These are phyloP conservation scores for Gonocerus acuteangulatus DNA, from an alignment of 2,888 invertebrate species.

Conservation along the genomic window DNA sequence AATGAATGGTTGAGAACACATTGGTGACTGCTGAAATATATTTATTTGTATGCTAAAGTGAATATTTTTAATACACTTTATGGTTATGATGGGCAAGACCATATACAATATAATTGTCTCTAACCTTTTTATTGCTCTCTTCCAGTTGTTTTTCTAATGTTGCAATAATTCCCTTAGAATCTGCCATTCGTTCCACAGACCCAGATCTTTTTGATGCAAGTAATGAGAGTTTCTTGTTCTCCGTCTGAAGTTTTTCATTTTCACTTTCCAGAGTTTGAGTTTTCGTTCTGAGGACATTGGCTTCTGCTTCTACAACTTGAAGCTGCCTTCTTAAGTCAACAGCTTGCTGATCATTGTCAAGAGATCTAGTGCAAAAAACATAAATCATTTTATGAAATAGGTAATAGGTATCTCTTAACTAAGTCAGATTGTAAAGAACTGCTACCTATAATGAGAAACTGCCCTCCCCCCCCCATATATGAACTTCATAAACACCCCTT, in stretches of 20 bases:
- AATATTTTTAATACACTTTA: too few relatives aligned
- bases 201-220: slow-evolving; percentile 47
- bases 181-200: slow-evolving; percentile 46
- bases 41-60: too few relatives aligned
- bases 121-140: slow-evolving; percentile 50
- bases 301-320: slow-evolving; percentile 70
- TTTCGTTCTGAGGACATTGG: slow-evolving; percentile 58
- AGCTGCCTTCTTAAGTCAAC: slow-evolving; percentile 66
- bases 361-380: slow-evolving; percentile 48
- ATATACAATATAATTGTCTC: too few relatives aligned
- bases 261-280: slow-evolving; percentile 62
- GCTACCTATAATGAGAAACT: too few relatives aligned
- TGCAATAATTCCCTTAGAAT: slow-evolving; percentile 53
- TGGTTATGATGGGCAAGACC: too few relatives aligned
- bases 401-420: too few relatives aligned
- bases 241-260: slow-evolving; percentile 64
- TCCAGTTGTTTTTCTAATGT: slow-evolving; percentile 56
- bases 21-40: too few relatives aligned
- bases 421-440: too few relatives aligned
- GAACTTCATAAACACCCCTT: too few relatives aligned
- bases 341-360: slow-evolving; percentile 56
- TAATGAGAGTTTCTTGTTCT: slow-evolving; percentile 64
- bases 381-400: too few relatives aligned
- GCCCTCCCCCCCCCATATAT: too few relatives aligned
- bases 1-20: too few relatives aligned